These are phyloP conservation scores for Drosophila barbarae DNA, from an alignment of 2,888 invertebrate species.

Conservation along the genomic window DNA sequence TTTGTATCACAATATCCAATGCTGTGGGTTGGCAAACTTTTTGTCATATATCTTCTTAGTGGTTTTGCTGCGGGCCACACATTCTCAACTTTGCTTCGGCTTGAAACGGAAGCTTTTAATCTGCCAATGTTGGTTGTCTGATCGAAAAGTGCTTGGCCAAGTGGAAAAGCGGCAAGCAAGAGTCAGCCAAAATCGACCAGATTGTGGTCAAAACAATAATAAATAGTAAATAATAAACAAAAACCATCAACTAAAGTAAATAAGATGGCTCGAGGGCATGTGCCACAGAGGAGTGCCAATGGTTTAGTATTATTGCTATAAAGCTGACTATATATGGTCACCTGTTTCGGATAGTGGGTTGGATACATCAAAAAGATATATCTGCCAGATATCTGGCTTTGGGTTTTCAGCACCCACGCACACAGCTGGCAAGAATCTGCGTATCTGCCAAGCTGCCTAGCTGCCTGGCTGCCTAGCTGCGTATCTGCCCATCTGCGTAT, in stretches of 20 bases:
- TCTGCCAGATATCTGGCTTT: not conserved
- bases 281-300: not conserved
- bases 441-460: slow-evolving; percentile 3
- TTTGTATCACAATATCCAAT: not conserved
- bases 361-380: not conserved
- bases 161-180: slow-evolving; percentile 3
- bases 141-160: slow-evolving; percentile 13
- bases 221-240: not conserved
- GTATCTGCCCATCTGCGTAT: slow-evolving; percentile 16
- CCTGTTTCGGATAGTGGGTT: slow-evolving; percentile 2
- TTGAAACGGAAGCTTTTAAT: slow-evolving; percentile 5
- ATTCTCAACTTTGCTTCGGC: not conserved
- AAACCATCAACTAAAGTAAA: not conserved
- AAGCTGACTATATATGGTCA: slow-evolving; percentile 7
- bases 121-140: not conserved
- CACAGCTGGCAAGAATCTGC: slow-evolving; percentile 16
- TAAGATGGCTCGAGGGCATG: not conserved
- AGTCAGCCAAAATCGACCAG: slow-evolving; percentile 4
- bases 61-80: not conserved
- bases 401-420: slow-evolving; percentile 8
- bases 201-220: slow-evolving; percentile 2
- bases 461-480: not conserved
- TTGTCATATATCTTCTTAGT: slow-evolving; percentile 4
- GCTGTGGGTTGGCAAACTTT: not conserved
- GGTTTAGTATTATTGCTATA: not conserved